These are phyloP conservation scores for Nanorana parkeri DNA, from an alignment of 2,113 vertebrate genomes.

Conservation along the genomic window DNA sequence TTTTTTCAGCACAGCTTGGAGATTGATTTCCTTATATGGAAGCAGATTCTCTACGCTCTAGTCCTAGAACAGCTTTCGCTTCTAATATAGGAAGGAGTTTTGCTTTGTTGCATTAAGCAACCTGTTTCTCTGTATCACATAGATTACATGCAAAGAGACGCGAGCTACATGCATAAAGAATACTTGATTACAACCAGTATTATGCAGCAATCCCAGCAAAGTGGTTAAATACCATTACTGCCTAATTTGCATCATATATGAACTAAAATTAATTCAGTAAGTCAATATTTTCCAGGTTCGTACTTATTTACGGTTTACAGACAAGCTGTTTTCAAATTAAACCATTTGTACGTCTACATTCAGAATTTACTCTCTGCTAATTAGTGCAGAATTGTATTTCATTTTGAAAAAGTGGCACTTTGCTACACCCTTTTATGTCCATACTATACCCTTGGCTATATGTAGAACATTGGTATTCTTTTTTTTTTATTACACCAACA, in stretches of 20 bases:
- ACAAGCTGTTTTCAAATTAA: not conserved
- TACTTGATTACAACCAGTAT: not conserved
- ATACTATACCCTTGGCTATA: conserved; percentile 35
- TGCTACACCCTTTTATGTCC: conserved; percentile 3
- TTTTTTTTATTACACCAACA: conserved; percentile 27
- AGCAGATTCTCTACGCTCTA: too few species aligned
- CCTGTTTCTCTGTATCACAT: too few species aligned
- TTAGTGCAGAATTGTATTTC: conserved; percentile 3
- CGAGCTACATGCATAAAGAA: too few species aligned
- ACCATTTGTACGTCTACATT: not conserved
- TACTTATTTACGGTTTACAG: conserved; percentile 10
- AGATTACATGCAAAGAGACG: too few species aligned
- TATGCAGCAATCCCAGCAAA: not conserved
- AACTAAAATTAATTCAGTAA: conserved; percentile 21
- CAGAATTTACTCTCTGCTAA: conserved; percentile 20
- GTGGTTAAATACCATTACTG: conserved; percentile 4
- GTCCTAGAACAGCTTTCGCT: too few species aligned
- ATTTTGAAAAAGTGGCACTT: conserved; percentile 16
- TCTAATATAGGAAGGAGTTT: too few species aligned
- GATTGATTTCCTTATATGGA: too few species aligned
- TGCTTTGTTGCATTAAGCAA: too few species aligned
- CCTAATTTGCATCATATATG: conserved; percentile 1
- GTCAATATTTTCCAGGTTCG: not conserved
- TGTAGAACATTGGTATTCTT: conserved; percentile 23
- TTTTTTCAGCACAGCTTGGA: too few species aligned